Conservation (phyloP, 2,888 invertebrate genomes). For the Minunthozetes semirufus region DNA sequence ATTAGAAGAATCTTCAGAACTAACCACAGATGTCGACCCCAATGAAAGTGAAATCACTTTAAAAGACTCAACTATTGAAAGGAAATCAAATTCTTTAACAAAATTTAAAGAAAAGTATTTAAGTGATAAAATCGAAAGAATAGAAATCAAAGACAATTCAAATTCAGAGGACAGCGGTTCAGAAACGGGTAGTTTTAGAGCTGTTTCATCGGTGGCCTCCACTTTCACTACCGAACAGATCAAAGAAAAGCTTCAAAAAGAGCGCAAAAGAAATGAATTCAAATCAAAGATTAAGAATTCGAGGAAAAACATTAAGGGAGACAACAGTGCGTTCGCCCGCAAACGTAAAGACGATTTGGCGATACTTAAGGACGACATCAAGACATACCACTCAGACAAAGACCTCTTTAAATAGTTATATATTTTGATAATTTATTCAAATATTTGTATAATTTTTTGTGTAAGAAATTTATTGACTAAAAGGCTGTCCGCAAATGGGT, state of each 20-base stretch:
- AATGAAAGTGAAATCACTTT: neutral
- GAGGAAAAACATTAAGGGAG: conserved; percentile 35
- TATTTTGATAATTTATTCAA: neutral
- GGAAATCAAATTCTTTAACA: neutral
- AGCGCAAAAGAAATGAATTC: conserved; percentile 24
- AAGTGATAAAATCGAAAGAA: neutral
- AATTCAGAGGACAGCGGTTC: neutral
- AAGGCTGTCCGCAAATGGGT: too few species aligned
- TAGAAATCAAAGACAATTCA: neutral
- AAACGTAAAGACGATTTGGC: conserved; percentile 24
- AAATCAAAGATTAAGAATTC: conserved; percentile 18
- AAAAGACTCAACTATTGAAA: neutral
- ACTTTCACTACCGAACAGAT: conserved; percentile 36
- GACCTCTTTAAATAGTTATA: neutral
- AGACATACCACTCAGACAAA: neutral
- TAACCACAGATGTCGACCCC: neutral
- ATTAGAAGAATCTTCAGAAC: too few species aligned
- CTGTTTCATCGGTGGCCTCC: conserved; percentile 28
- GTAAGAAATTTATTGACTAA: neutral
- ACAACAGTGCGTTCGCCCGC: conserved; percentile 33
- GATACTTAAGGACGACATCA: conserved; percentile 28
- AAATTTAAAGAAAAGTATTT: neutral
- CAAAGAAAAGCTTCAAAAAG: conserved; percentile 28
- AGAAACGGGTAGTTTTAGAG: neutral
- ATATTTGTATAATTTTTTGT: neutral